Evolutionary conservation across 2,888 invertebrate species (phyloP).

Genomic region (Plemyria rubiginata): DNA sequence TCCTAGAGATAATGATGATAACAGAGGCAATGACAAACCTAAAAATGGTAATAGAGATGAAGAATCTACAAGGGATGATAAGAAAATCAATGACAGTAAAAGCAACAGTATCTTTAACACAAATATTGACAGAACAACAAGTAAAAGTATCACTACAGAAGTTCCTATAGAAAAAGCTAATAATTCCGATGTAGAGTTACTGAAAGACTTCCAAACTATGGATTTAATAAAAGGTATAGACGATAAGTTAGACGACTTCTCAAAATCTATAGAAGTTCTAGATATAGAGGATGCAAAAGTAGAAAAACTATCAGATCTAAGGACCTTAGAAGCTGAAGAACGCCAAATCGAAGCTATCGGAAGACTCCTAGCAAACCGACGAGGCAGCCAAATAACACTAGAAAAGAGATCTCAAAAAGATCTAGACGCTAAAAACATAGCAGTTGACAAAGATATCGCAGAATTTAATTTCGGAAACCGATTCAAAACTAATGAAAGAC

Average conservation of each 20-base stretch:
- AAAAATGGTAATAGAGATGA: conserved; percentile 23
- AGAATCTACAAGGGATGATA: conserved; percentile 56
- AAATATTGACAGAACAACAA: conserved; percentile 44
- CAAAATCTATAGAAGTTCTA: conserved; percentile 74
- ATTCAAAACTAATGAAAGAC: conserved; percentile 67
- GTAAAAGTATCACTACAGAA: conserved; percentile 36
- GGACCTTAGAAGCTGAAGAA: conserved; percentile 78
- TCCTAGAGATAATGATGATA: conserved; percentile 21
- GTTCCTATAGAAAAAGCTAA: conserved; percentile 49
- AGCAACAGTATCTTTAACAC: conserved; percentile 50
- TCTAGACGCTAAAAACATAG: conserved; percentile 69
- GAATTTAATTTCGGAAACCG: conserved; percentile 73
- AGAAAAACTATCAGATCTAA: conserved; percentile 67
- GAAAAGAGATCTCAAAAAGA: conserved; percentile 76
- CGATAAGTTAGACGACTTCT: conserved; percentile 74
- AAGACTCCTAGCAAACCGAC: conserved; percentile 69
- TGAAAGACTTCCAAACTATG: conserved; percentile 51
- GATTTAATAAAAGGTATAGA: conserved; percentile 73
- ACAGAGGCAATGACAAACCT: conserved; percentile 37
- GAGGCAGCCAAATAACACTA: conserved; percentile 68
- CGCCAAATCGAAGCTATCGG: conserved; percentile 81
- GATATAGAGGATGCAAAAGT: conserved; percentile 73
- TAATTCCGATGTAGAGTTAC: conserved; percentile 53
- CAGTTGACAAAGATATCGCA: conserved; percentile 66
- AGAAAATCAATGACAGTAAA: conserved; percentile 63